Conservation (phyloP, 2,888 invertebrate genomes). For the Eurytoma adleriae region DNA sequence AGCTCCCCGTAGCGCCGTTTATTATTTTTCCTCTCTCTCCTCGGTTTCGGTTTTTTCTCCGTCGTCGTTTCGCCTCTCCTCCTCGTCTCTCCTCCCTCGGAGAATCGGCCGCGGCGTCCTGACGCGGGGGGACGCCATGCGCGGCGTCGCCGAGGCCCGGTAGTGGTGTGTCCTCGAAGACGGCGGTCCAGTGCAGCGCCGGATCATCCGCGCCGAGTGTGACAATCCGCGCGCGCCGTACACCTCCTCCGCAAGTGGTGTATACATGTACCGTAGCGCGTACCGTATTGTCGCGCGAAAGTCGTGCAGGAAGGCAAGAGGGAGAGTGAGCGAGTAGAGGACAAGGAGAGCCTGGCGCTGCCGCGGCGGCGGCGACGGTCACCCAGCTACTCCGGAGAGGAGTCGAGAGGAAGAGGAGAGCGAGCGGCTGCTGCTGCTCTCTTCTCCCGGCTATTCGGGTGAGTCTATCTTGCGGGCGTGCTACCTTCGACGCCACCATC, state of each 20-base stretch:
- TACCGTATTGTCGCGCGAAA: conserved; percentile 36
- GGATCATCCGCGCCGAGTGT: background rate
- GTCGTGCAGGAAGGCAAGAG: conserved; percentile 1
- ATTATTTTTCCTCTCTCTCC: too few relatives aligned
- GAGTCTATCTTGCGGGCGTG: conserved; percentile 9
- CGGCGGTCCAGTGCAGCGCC: background rate
- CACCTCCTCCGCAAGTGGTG: background rate
- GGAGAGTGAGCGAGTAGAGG: conserved; percentile 13
- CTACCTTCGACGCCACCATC: too few relatives aligned
- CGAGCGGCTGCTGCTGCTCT: conserved; percentile 42
- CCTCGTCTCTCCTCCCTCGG: too few relatives aligned
- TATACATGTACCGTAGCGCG: conserved; percentile 45
- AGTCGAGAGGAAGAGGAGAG: conserved; percentile 53
- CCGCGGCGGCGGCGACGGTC: background rate
- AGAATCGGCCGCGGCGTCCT: background rate
- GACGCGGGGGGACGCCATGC: conserved; percentile 39
- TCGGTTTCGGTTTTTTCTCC: too few relatives aligned
- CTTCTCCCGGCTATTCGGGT: conserved; percentile 34
- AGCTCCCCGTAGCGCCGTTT: background rate
- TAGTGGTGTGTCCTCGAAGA: background rate
- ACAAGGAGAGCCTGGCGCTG: background rate
- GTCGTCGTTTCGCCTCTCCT: too few relatives aligned
- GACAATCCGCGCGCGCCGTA: background rate
- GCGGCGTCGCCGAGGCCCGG: conserved; percentile 14
- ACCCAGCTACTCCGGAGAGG: conserved; percentile 9